phyloP scores from a whole-genome alignment of 1,140 invertebrate species.

The Sycophila sp. region DNA sequence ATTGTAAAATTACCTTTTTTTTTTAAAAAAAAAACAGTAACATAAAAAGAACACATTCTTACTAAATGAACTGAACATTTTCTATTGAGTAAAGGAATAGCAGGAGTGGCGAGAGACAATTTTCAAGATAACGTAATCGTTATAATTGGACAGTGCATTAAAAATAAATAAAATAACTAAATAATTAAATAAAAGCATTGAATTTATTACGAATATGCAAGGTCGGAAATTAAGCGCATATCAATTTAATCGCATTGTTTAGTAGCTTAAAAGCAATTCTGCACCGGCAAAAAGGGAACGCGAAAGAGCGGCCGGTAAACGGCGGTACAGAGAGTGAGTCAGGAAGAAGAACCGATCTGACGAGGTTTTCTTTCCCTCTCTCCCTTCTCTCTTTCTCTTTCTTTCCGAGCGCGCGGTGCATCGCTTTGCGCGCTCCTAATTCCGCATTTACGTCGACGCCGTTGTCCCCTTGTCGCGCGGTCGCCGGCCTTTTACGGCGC shows the following conservation, averaged over 20 bases:
- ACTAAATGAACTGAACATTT: too few species aligned
- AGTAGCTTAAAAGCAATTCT: too few species aligned
- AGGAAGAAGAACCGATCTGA: slow-evolving; percentile 24
- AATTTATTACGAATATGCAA: too few species aligned
- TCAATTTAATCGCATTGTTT: too few species aligned
- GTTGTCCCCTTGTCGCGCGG: slow-evolving; percentile 21
- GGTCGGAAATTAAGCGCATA: too few species aligned
- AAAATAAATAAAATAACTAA: background rate
- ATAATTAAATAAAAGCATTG: background rate
- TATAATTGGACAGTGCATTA: too few species aligned
- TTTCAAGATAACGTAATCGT: too few species aligned
- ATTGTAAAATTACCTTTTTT: too few species aligned
- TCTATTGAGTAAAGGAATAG: background rate
- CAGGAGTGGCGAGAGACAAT: too few species aligned
- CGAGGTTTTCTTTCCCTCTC: slow-evolving; percentile 8
- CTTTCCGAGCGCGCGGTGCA: background rate
- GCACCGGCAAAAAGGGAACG: background rate
- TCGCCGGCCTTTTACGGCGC: slow-evolving; percentile 12
- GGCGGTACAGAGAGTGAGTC: background rate
- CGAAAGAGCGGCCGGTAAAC: background rate
- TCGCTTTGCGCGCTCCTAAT: slow-evolving; percentile 13
- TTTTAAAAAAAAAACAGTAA: too few species aligned
- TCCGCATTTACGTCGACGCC: slow-evolving; percentile 17
- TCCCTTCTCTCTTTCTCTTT: background rate
- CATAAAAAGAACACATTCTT: too few species aligned